Base-by-base conservation (phyloP, 2,113 vertebrate genomes). In the Chloropsis cyanopogon region DNA sequence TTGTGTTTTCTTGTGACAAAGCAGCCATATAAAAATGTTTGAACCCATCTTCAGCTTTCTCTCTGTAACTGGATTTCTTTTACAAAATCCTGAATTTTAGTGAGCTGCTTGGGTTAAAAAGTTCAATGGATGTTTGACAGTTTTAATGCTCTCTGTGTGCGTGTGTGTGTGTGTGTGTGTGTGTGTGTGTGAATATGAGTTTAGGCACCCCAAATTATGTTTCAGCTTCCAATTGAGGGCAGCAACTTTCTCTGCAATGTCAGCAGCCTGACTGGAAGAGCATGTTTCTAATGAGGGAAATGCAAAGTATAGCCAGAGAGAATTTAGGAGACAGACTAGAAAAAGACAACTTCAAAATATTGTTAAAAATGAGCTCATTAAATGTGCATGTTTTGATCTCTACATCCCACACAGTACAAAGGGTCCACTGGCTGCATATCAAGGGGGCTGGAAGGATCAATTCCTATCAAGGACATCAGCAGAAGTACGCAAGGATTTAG, bases 341-440 rank as follows among this genome's bases (percentile, higher is more conserved):
- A 96, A 96, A 94, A 84, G 85, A 49, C 52, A 61, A 42, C 52
- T 96, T 94, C 88, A 94, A 93, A 96, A 92, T 94, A 84, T 65
- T 71, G 37, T 78, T 92, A 47, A 86, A 92, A 94, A 93, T 82
- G 57, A 97, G 61, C 88, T 96, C 90, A 96, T 90, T 93, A 84
- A 88, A 82, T 69, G 76, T 79, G 28, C 31, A 65, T 96, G 86
- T 93, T 96, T 96, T 95, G 93, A 95, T 96, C 94, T 95, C 76
- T 93, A 56, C 82, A 88, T 88, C 90, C 92, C 64, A 93, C 90
- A 33, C 61, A 84, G 85, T 83, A 90, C 90, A 90, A 96, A 97
- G 72, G 82, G 79, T 83, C 90, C 86, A 70, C 52, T 93, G 90
- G 66, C 60, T 89, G 59, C 9, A 2, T 91, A 76, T 81, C 71